These are phyloP conservation scores for Lacanobia wlatinum DNA, from an alignment of 2,888 invertebrate species.

Conservation along the genomic window DNA sequence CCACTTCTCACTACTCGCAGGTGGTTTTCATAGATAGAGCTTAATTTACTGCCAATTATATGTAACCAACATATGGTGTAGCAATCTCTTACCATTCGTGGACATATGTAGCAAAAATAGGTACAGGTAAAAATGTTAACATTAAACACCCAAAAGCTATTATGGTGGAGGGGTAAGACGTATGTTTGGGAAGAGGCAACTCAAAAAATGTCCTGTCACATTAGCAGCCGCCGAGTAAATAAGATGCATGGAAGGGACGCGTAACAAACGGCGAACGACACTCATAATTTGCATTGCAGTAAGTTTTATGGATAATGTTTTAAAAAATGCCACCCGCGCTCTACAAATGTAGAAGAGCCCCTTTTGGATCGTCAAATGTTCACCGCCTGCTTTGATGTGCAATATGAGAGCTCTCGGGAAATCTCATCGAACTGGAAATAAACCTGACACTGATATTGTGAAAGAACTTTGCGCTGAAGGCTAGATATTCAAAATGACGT, in stretches of 20 bases:
- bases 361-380: conserved; percentile 42
- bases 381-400: conserved; percentile 32
- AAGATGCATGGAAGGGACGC: conserved; percentile 48
- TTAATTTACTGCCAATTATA: conserved; percentile 65
- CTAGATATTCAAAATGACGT: conserved; percentile 1
- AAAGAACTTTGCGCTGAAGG: not conserved
- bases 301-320: conserved; percentile 48
- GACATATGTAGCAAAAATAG: conserved; percentile 23
- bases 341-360: conserved; percentile 20
- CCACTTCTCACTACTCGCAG: conserved; percentile 60
- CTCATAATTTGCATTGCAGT: conserved; percentile 42
- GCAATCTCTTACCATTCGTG: conserved; percentile 57
- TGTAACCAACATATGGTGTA: conserved; percentile 53
- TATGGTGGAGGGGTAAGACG: conserved; percentile 3
- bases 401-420: conserved; percentile 24
- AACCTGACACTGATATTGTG: conserved; percentile 3
- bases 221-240: conserved; percentile 43
- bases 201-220: conserved; percentile 45
- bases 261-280: conserved; percentile 26
- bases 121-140: no score
- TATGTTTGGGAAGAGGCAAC: conserved; percentile 35
- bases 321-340: conserved; percentile 31
- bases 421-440: conserved; percentile 31
- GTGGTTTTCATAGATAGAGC: conserved; percentile 64
- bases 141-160: conserved; percentile 37